A percentile compares a stretch with the other conserved stretches of the same genome.
phyloP scores from a whole-genome alignment of 2,113 vertebrate genomes.

The Enhydra lutris region DNA sequence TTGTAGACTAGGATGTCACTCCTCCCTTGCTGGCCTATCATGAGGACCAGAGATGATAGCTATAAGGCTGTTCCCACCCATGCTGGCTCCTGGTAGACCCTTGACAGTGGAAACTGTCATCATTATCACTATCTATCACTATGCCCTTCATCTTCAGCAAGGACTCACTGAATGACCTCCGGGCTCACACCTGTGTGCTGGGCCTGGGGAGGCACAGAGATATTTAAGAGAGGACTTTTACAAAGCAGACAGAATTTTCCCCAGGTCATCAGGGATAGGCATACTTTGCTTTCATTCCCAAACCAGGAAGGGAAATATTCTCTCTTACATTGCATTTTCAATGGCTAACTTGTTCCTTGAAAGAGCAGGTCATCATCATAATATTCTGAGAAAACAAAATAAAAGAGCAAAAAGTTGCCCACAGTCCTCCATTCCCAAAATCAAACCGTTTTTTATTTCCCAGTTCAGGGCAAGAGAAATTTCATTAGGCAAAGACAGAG shows the following conservation, averaged over 20 bases:
- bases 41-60: background rate
- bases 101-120: background rate
- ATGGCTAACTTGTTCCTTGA: background rate
- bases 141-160: background rate
- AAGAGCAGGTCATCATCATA: background rate
- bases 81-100: background rate
- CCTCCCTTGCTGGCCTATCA: background rate
- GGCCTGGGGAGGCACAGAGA: background rate
- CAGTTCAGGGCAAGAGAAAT: background rate
- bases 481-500: background rate
- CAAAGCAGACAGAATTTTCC: background rate
- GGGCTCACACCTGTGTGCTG: background rate
- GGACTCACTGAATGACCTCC: background rate
- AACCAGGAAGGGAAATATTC: background rate
- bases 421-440: background rate
- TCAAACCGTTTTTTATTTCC: background rate
- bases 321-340: background rate
- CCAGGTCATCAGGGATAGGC: background rate
- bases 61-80: background rate
- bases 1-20: background rate
- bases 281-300: background rate
- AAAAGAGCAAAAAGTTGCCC: background rate
- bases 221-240: background rate
- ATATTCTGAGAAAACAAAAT: slow-evolving; percentile 23
- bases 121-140: background rate